Base-by-base conservation (phyloP, 2,888 invertebrate species). In the Tipula lateralis region DNA sequence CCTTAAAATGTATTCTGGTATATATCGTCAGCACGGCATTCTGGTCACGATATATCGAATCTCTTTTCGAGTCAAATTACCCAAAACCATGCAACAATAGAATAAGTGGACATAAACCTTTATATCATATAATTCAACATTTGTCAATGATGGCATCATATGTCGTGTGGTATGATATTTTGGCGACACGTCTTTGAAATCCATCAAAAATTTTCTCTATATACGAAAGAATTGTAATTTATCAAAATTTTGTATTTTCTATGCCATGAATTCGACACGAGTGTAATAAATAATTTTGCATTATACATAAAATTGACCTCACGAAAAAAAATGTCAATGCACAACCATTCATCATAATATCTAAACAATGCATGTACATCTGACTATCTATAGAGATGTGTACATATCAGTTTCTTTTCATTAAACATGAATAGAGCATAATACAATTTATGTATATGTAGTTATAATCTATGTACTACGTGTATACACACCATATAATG, bases 241-340 rank as follows among this genome's bases (percentile, higher is more conserved):
- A 36, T 9, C 36, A 36, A 36, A 44, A n/a, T 44, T 13, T 66
- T 66, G 66, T 9, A 66, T 24, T 66, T 66, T 66, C 66, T 66
- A 19, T 66, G 66, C 24, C 24, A 66, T 9, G 9, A 24, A 24
- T 66, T 66, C 24, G 24, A 66, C 66, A 66, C 66, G 66, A 66
- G 19, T 66, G 66, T 24, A 66, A 66, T 66, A 66, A 66, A 66
- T 66, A 66, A 66, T 66, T 66, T 66, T 66, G 66, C 66, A 66
- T 5, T 50, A 5, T 16, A 16, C n/a, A 66, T 66, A 24, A 24
- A 24, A 66, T 66, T 66, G 66, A 66, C 66, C 66, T 66, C 66
- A 24, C 66, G 24, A 24, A 24, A 66, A 66, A 5, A 66, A 66
- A 66, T 24, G 6, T 66, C 66, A 66, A 66, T 24, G 9, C 24